Evolutionary conservation across 2,113 vertebrate genomes (phyloP).

Genomic region (Cynocephalus volans): DNA sequence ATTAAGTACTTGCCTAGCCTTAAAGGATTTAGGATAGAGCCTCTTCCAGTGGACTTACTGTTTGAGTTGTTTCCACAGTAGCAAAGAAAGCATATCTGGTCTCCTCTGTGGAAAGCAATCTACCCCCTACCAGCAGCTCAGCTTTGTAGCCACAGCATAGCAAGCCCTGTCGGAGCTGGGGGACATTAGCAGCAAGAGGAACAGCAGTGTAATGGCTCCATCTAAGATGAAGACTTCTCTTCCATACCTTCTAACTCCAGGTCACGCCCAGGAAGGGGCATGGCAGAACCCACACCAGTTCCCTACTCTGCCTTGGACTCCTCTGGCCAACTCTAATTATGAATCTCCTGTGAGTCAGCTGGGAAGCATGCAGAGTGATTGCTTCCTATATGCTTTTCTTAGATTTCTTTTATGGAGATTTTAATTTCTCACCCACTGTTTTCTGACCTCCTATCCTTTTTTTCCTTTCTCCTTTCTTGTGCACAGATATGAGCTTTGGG

Average conservation of each 20-base stretch:
- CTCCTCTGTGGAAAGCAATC: constrained; percentile 50
- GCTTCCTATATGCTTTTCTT: neutral
- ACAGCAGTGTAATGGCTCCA: neutral
- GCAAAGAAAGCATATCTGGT: neutral
- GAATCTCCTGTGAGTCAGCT: neutral
- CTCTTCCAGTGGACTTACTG: neutral
- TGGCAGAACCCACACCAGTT: fast-evolving
- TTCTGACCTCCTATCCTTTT: neutral
- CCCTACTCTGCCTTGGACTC: neutral
- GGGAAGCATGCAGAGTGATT: neutral
- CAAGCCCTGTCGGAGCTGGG: neutral
- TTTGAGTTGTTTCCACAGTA: neutral
- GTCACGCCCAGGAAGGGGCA: neutral
- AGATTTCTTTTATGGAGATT: neutral
- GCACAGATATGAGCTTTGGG: neutral
- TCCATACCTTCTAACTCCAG: neutral
- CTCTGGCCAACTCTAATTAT: neutral
- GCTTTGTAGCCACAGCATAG: neutral
- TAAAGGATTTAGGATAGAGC: constrained; percentile 30
- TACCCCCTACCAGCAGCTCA: neutral
- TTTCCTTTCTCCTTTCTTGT: neutral
- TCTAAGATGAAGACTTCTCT: neutral
- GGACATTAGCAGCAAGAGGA: neutral
- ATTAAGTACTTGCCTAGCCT: constrained; percentile 55
- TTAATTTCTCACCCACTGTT: neutral